Evolutionary conservation across 1,140 invertebrate genomes (phyloP), one percentile per base, ranked within the genome.

Genomic region (Apis cerana): DNA sequence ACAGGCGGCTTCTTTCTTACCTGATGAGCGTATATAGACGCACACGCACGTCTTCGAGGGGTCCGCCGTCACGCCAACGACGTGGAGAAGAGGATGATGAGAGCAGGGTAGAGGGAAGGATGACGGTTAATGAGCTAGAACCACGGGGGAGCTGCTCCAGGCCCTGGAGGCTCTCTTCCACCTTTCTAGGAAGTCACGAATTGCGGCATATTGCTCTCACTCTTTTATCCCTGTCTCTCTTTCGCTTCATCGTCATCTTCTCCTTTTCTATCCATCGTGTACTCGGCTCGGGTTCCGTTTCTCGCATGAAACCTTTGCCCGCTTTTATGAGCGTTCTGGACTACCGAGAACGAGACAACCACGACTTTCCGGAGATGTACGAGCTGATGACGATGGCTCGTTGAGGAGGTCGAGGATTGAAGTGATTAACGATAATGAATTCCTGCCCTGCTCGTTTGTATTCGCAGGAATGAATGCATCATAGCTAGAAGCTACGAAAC

Each of bases 1-100:
- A 88, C 89, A 94, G 93, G 93, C 93, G 93, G 93, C 93, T 94
- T 84, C 91, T 94, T 93, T 93, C 92, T 93, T 94, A 94, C 93
- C 93, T 94, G 93, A 93, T 92, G 89, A 91, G 74, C 89, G 86
- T 80, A 83, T 84, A 83, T 86, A 76, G 71, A 89, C 90, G 85
- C 84, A 88, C 72, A 84, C 82, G 82, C 87, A 82, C 84, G 77
- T 68, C 52, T 48, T 80, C 67, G 86, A 85, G 80, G 68, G 77
- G 59, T 77, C 65, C 72, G 81, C 82, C 88, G 84, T 89, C 87
- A 85, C 87, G 79, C 87, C 86, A 87, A 87, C 86, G 85, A 87
- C 75, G 83, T 88, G 80, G 75, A 89, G 88, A 88, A 89, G 85
- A 88, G 90, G 85, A 86, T 82, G 79, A 81, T 80, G 83, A 89